These are phyloP conservation scores for Tiliacea citrago DNA, from an alignment of 2,888 invertebrate genomes.

Conservation along the genomic window DNA sequence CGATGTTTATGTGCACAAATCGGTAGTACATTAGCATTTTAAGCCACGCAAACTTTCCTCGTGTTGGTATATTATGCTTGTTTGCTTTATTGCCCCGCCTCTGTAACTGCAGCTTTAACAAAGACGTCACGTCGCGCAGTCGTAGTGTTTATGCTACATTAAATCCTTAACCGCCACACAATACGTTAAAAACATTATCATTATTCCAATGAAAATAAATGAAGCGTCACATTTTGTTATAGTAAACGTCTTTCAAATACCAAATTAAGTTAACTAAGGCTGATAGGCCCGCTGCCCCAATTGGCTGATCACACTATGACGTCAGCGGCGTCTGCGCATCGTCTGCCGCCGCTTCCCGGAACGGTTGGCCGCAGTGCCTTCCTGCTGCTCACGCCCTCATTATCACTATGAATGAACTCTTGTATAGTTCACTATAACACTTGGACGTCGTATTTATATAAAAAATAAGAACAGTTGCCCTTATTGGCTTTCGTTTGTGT, in stretches of 20 bases:
- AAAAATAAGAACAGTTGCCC: constrained; percentile 67
- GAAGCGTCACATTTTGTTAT: constrained; percentile 35
- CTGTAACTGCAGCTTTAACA: constrained; percentile 32
- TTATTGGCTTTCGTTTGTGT: constrained; percentile 75
- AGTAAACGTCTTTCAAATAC: constrained; percentile 52
- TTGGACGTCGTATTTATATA: constrained; percentile 67
- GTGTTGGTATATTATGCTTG: constrained; percentile 14
- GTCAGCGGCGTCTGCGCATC: constrained; percentile 86
- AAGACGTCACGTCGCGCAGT: constrained; percentile 34
- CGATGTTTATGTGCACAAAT: constrained; percentile 17
- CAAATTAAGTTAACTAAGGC: constrained; percentile 71
- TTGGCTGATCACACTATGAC: constrained; percentile 83
- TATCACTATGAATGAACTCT: constrained; percentile 82
- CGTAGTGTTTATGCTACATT: constrained; percentile 26
- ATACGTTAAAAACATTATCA: constrained; percentile 7
- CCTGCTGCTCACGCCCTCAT: constrained; percentile 81
- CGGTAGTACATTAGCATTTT: constrained; percentile 42
- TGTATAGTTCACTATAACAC: constrained; percentile 66
- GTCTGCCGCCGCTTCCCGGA: constrained; percentile 88
- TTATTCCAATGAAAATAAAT: constrained; percentile 36
- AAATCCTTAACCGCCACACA: constrained; percentile 14
- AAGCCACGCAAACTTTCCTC: constrained; percentile 44
- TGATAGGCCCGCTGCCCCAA: constrained; percentile 80
- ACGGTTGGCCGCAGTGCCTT: constrained; percentile 84
- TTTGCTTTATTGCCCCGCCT: constrained; percentile 32